Evolutionary conservation across 2,113 vertebrate genomes (phyloP), one percentile per base, ranked within the genome.

Genomic region (Aptenodytes forsteri): DNA sequence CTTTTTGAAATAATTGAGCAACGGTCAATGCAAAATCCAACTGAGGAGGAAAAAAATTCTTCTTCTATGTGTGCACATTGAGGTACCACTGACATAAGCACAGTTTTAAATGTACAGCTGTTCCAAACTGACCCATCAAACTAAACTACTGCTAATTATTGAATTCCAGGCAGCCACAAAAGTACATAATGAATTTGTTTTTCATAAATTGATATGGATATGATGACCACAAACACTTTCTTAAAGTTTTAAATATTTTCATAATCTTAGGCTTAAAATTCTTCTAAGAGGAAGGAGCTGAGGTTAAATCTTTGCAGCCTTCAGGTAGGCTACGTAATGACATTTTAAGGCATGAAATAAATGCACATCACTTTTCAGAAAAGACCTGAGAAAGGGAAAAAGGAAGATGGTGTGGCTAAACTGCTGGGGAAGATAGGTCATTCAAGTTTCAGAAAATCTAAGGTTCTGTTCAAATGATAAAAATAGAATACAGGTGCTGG

Each of bases 311-410:
- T 75, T 79, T 32, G 14, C 8, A 72, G 20, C 16, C 11, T 55
- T n/a, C 32, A 83, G 2, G 22, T 10, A 11, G 30, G 40, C 21
- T 21, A 9, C 0, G 0, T 16, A 80, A 22, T 59, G 47, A 62
- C 9, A 30, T 65, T 94, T 73, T 47, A 38, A 72, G 30, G 23
- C 16, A 64, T 34, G 50, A 83, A 55, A 23, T 3, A 67, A 83
- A 69, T 8, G 16, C 13, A 18, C 7, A 49, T 11, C 4, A 4
- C 2, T 3, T 70, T 87, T 52, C n/a, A 65, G 91, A 69, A 72
- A 71, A 77, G 27, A 40, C 10, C 11, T 18, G 10, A 76, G 38
- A 42, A 76, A 56, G 3, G 7, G 11, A 32, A 86, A 78, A 75
- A 81, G 23, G 15, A 61, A 52, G 18, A 40, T 47, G 6, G 7